Evolutionary conservation across 2,888 invertebrate species (phyloP), one percentile per base, ranked within the genome.

Genomic region (Nematopogon swammerdamellus): DNA sequence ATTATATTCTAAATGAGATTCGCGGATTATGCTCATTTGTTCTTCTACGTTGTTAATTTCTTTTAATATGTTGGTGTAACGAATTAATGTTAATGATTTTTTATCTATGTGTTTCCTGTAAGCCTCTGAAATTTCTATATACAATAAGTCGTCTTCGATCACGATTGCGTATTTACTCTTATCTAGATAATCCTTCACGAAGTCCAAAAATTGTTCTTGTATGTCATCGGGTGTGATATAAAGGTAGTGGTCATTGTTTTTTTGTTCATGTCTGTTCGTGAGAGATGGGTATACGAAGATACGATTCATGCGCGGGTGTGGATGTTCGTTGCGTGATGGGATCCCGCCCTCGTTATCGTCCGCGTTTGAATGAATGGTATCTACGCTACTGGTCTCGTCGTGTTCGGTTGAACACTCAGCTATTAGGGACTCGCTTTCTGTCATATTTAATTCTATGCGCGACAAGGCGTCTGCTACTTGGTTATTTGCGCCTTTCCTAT

Each of bases 391-490:
- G 14, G 14, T 16, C 5, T 43, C 16, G 17, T 43, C 16, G 10
- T 43, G 5, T 17, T 6, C 18, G 8, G 5, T 25, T 4, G 25
- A 4, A 25, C 25, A 25, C 8, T 25, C 25, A 6, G 25, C 25
- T 25, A 25, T 25, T 8, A 25, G 4, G 25, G 25, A 25, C 8
- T 25, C 25, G 43, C 11, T 43, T 6, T 43, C 43, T 4, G 43
- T 43, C 43, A 43, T 6, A 20, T 46, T 19, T 5, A 46, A 3
- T n/a, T 19, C 14, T 6, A 46, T 46, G 6, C 46, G 19, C 3
- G 46, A 46, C 3, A 46, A 20, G 17, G 46, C 46, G 25, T 46
- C 46, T 46, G 46, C 46, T 6, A 14, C 16, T 5, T 19, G 6
- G 14, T 45, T 45, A 19, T 4, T n/a, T 4, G 45, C 45, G n/a